Evolutionary conservation across 2,888 invertebrate genomes (phyloP).

Genomic region (Xestia ashworthii): DNA sequence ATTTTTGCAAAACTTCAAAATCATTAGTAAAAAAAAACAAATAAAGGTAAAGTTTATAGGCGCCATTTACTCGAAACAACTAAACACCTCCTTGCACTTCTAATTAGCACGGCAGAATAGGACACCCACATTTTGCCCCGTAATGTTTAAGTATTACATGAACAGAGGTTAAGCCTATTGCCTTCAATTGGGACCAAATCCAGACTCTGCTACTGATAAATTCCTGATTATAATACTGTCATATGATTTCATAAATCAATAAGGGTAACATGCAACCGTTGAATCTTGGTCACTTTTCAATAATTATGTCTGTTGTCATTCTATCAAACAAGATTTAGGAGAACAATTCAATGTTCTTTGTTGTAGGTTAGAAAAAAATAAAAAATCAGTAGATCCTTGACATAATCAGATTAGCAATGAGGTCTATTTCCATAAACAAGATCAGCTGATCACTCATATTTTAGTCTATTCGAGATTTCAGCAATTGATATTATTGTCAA

Average conservation of each 20-base stretch:
- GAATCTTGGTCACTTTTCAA: neutral
- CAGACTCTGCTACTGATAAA: too few species aligned
- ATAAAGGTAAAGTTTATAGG: too few species aligned
- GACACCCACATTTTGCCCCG: too few species aligned
- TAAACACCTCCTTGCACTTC: too few species aligned
- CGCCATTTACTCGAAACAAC: too few species aligned
- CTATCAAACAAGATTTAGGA: neutral
- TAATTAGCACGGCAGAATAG: too few species aligned
- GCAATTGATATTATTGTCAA: neutral
- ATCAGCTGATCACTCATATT: conserved; percentile 20
- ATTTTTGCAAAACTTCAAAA: too few species aligned
- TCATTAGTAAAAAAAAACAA: too few species aligned
- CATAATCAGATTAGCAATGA: neutral
- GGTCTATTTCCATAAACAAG: neutral
- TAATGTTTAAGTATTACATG: too few species aligned
- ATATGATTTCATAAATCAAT: neutral
- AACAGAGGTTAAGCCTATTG: too few species aligned
- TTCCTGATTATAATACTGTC: neutral
- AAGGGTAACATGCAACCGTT: neutral
- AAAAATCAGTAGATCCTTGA: neutral
- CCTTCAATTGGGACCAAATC: too few species aligned
- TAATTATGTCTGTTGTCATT: neutral
- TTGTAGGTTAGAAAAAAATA: neutral
- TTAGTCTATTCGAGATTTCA: neutral
- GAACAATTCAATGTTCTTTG: neutral